phyloP scores from a whole-genome alignment of 2,797 vertebrate species.

The Distichodus sexfasciatus region DNA sequence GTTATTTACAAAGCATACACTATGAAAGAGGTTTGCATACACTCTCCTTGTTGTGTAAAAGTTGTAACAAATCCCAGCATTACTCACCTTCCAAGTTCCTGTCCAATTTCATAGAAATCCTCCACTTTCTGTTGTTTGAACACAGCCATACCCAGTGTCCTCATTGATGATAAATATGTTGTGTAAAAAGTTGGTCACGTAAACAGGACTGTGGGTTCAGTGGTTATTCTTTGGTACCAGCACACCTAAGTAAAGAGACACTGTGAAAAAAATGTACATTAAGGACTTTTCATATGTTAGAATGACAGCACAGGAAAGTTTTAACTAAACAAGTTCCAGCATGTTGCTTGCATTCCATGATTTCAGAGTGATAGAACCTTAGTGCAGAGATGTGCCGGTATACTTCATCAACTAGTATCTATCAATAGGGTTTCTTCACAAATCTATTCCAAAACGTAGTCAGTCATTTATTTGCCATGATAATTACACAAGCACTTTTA shows the following conservation, averaged over 20 bases:
- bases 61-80: neutral
- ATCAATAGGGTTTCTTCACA: no score
- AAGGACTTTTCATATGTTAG: neutral
- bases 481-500: no score
- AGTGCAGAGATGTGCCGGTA: no score
- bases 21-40: slow-evolving; percentile 4
- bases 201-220: slow-evolving; percentile 12
- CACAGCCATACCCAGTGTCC: slow-evolving; percentile 83
- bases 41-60: neutral
- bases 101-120: slow-evolving; percentile 88
- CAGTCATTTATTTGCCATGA: no score
- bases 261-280: neutral
- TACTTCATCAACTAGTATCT: no score
- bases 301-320: neutral
- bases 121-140: slow-evolving; percentile 97
- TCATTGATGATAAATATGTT: slow-evolving; percentile 75
- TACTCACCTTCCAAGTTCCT: slow-evolving; percentile 91
- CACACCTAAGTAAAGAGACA: slow-evolving; percentile 11
- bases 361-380: neutral
- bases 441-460: no score
- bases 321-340: slow-evolving; percentile 59
- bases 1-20: slow-evolving; percentile 10
- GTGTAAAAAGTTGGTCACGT: slow-evolving; percentile 23
- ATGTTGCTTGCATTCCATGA: slow-evolving; percentile 64
- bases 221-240: slow-evolving; percentile 4